These are phyloP conservation scores for Tokudaia tokunoshimensis DNA, from an alignment of 2,797 vertebrate species.

Conservation along the genomic window DNA sequence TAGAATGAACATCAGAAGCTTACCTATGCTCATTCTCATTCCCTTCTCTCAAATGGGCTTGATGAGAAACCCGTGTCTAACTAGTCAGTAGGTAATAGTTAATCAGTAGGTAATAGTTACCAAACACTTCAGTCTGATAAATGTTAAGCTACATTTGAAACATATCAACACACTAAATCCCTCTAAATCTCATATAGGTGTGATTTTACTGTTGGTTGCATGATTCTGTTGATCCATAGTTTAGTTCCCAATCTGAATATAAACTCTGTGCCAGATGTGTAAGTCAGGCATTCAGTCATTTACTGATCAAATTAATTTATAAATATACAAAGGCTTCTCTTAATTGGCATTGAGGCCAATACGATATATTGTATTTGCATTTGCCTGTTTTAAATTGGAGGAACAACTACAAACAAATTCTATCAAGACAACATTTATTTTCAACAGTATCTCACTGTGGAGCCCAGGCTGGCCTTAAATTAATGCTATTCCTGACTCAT, in stretches of 20 bases:
- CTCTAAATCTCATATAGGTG: background rate
- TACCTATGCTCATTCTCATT: background rate
- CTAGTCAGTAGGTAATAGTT: background rate
- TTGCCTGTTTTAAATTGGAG: background rate
- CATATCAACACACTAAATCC: background rate
- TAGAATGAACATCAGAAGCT: conserved; percentile 13
- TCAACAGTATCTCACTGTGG: background rate
- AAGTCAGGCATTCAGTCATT: conserved; percentile 12
- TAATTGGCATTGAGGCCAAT: background rate
- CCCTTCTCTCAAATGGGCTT: background rate
- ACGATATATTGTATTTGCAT: background rate
- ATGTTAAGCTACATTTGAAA: background rate
- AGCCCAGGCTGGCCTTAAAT: background rate
- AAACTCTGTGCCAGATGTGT: background rate
- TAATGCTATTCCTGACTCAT: background rate
- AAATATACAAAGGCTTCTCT: background rate
- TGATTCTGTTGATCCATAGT: background rate
- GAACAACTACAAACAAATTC: conserved; percentile 5
- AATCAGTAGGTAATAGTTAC: background rate
- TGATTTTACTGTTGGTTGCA: background rate
- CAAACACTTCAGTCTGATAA: background rate
- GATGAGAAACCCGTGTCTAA: background rate
- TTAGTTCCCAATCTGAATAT: background rate
- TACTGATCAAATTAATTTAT: background rate
- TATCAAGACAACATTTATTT: background rate